Evolutionary conservation across 2,113 vertebrate species (phyloP), one percentile per base, ranked within the genome.

Genomic region (Vidua macroura): DNA sequence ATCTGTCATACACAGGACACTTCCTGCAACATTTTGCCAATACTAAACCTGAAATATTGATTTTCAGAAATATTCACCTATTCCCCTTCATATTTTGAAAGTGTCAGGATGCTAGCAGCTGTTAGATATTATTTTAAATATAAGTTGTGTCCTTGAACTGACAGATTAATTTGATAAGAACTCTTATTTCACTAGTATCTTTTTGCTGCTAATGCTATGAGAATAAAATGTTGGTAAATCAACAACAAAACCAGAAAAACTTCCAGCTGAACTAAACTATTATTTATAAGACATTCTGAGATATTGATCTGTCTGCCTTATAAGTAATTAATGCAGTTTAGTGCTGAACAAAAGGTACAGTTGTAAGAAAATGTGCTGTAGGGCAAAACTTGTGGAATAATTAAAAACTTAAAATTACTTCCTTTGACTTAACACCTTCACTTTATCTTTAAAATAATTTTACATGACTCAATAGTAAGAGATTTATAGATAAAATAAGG

Each of bases 311-410:
- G 39, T 75, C 30, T 81, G 49, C 35, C 64, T 93, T 96, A 90
- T 95, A 96, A 95, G 92, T 92, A 97, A 98, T 96, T 97, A 89
- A 96, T 96, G 72, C 58, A 74, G 30, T 52, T 92, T 48, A 88
- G 87, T 39, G 51, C 87, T 86, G 94, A 96, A 95, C 60, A 96
- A 93, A 92, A 96, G 81, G 82, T 83, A 95, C 86, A 88, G 80
- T 92, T 96, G 67, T 83, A 89, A 95, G 64, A 79, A 96, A 94
- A 92, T 94, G 49, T 82, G 79, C 79, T 96, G 78, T 52, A 85
- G 88, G 76, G 76, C 78, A 93, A 85, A 81, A 88, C 83, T 95
- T 72, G 81, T 24, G 81, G 63, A 69, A 91, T 97, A 94, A 96
- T 96, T 95, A 93, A 86, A 95, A 92, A 78, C 41, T 92, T 93